Evolutionary conservation across 2,888 invertebrate species (phyloP).

Genomic region (Nowickia ferox): DNA sequence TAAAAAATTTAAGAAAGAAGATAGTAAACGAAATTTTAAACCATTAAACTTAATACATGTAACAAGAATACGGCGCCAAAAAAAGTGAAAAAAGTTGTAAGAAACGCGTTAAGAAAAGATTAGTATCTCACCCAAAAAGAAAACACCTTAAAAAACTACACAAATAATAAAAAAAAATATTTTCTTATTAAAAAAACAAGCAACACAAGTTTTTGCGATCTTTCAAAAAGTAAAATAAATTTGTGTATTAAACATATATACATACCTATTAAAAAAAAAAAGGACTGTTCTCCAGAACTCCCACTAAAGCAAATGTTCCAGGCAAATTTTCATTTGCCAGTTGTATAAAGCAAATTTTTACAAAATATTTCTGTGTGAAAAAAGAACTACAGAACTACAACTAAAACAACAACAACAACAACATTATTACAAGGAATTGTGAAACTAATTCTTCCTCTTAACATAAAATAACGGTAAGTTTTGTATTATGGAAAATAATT

Average conservation of each 20-base stretch:
- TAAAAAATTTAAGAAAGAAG: constrained; percentile 15
- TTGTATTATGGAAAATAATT: constrained; percentile 6
- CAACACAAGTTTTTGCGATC: constrained; percentile 55
- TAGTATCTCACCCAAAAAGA: neutral
- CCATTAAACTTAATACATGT: neutral
- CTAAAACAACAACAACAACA: constrained; percentile 25
- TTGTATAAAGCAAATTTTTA: neutral
- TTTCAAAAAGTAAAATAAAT: constrained; percentile 40
- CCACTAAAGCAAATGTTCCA: constrained; percentile 51
- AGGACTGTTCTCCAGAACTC: constrained; percentile 13
- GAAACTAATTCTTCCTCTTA: constrained; percentile 5
- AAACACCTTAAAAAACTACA: constrained; percentile 28
- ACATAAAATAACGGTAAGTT: constrained; percentile 69
- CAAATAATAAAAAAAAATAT: constrained; percentile 1
- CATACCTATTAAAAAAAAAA: constrained; percentile 1
- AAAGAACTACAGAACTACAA: no score
- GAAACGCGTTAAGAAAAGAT: constrained; percentile 21
- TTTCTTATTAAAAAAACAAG: constrained; percentile 42
- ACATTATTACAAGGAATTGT: constrained; percentile 46
- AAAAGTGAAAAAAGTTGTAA: neutral
- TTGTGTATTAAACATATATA: constrained; percentile 24
- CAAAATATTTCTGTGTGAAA: constrained; percentile 35
- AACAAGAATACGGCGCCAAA: constrained; percentile 57
- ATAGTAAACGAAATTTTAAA: constrained; percentile 18
- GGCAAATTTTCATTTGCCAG: constrained; percentile 18